Conservation (phyloP, 2,113 vertebrate genomes). For the Sander lucioperca region DNA sequence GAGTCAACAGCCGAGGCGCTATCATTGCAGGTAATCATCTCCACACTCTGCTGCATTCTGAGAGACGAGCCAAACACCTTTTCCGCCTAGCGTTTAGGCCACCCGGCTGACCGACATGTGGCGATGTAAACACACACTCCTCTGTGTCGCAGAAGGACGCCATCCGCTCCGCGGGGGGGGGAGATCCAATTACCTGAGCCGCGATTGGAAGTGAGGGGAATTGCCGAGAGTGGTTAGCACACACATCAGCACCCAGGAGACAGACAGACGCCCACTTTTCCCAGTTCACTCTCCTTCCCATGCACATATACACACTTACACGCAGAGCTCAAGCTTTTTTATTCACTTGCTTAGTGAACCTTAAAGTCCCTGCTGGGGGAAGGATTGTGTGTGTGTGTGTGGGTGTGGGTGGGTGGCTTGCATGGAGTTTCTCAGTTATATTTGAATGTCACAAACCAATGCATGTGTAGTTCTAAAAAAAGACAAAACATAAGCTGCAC, state of each 20-base stretch:
- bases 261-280: constrained; percentile 22
- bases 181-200: constrained; percentile 71
- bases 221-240: constrained; percentile 51
- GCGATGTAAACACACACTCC: constrained; percentile 59
- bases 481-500: constrained; percentile 5
- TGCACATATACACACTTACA: constrained; percentile 23
- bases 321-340: constrained; percentile 54
- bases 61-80: constrained; percentile 43
- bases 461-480: constrained; percentile 6
- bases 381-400: neutral
- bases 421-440: constrained; percentile 3
- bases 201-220: constrained; percentile 56
- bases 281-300: neutral
- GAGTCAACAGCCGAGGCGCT: constrained; percentile 50
- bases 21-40: constrained; percentile 69
- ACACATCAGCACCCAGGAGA: constrained; percentile 56
- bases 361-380: constrained; percentile 31
- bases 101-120: constrained; percentile 52
- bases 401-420: neutral
- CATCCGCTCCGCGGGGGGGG: constrained; percentile 14
- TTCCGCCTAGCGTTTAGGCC: constrained; percentile 41
- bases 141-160: constrained; percentile 47
- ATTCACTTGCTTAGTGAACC: constrained; percentile 63
- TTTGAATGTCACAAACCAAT: constrained; percentile 31
- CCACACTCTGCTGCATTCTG: constrained; percentile 46